phyloP scores from a whole-genome alignment of 2,888 invertebrate genomes.

The Napeogenes inachia region DNA sequence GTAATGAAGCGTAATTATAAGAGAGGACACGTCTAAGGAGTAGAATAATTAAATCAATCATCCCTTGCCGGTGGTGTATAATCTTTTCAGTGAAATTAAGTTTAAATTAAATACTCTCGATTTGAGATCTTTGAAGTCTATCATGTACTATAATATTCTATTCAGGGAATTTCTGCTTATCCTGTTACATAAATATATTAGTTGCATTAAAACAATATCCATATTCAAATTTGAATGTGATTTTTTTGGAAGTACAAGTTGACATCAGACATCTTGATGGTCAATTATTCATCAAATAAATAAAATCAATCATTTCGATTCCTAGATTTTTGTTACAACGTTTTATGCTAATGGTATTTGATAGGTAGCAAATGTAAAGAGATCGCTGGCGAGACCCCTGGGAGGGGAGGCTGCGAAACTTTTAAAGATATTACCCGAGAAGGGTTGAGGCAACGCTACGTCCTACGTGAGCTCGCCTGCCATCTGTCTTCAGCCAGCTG shows the following conservation, averaged over 20 bases:
- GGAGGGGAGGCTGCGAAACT: slow-evolving; percentile 55
- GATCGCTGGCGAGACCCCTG: slow-evolving; percentile 46
- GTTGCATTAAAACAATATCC: neutral
- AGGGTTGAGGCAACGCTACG: slow-evolving; percentile 63
- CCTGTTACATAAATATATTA: neutral
- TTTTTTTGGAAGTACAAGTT: neutral
- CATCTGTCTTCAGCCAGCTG: slow-evolving; percentile 69
- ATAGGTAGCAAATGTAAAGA: slow-evolving; percentile 66
- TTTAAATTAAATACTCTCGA: slow-evolving; percentile 67
- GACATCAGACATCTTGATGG: too few species aligned
- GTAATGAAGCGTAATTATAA: slow-evolving; percentile 76
- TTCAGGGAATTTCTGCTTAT: neutral
- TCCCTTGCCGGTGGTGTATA: slow-evolving; percentile 67
- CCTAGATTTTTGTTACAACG: slow-evolving; percentile 25
- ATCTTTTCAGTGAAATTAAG: slow-evolving; percentile 71
- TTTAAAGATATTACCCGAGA: slow-evolving; percentile 77
- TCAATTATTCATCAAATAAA: neutral
- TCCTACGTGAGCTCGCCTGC: slow-evolving; percentile 67
- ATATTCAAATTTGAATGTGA: neutral
- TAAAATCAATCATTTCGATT: slow-evolving; percentile 8
- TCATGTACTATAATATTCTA: slow-evolving; percentile 10
- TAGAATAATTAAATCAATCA: slow-evolving; percentile 76
- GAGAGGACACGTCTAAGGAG: slow-evolving; percentile 74
- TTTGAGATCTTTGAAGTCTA: slow-evolving; percentile 52
- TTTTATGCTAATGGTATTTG: slow-evolving; percentile 55